These are phyloP conservation scores for Folsomia manolachei DNA, from an alignment of 2,888 invertebrate species.

Conservation along the genomic window DNA sequence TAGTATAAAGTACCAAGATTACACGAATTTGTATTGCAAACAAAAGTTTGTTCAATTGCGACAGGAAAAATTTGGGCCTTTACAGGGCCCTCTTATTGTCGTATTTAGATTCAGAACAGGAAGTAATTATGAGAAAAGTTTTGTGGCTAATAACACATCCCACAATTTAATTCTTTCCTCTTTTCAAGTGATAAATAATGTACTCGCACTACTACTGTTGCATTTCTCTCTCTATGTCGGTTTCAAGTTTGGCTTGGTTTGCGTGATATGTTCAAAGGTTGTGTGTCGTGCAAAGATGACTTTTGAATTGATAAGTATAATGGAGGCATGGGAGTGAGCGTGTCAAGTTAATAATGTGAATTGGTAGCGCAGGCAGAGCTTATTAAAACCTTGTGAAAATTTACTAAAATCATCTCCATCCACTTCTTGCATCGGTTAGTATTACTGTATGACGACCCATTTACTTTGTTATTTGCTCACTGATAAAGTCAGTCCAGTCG, in stretches of 20 bases:
- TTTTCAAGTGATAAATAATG: neutral
- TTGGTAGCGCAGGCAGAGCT: slow-evolving; percentile 1
- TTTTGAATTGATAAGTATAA: slow-evolving; percentile 10
- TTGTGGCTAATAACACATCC: neutral
- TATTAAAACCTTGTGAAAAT: slow-evolving; percentile 10
- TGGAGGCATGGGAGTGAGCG: slow-evolving; percentile 2
- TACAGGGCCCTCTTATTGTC: too few species aligned
- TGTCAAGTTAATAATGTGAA: slow-evolving; percentile 5
- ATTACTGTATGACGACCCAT: too few species aligned
- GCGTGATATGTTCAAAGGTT: slow-evolving; percentile 1
- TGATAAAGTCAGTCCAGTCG: too few species aligned
- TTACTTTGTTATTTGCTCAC: too few species aligned
- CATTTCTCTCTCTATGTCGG: too few species aligned
- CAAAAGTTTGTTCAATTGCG: too few species aligned
- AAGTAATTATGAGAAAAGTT: neutral
- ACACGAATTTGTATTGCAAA: too few species aligned
- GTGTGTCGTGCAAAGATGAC: slow-evolving; percentile 5
- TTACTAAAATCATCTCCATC: neutral
- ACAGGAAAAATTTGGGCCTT: too few species aligned
- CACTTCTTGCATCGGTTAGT: neutral
- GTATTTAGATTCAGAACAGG: neutral
- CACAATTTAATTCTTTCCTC: neutral
- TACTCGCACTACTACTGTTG: neutral
- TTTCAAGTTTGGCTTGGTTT: neutral
- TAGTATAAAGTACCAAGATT: too few species aligned